These are phyloP conservation scores for Drosophila kanapiae DNA, from an alignment of 1,140 invertebrate species.

Conservation along the genomic window DNA sequence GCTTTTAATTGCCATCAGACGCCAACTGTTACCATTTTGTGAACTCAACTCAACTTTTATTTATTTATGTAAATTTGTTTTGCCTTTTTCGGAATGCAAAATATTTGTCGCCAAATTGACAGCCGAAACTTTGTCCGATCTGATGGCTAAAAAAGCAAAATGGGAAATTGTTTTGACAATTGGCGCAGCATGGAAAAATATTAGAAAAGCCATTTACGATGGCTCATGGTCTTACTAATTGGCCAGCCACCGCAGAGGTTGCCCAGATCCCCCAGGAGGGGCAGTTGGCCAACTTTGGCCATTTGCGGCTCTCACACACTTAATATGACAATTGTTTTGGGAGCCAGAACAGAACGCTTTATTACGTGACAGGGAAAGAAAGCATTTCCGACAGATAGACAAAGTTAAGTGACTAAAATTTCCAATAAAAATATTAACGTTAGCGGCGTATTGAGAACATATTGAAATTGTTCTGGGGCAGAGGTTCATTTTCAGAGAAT, in stretches of 20 bases:
- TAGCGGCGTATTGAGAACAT: conserved; percentile 52
- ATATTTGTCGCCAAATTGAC: conserved; percentile 76
- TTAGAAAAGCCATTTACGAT: conserved; percentile 25
- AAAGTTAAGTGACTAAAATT: not conserved
- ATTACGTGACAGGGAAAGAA: conserved; percentile 24
- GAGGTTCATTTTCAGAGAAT: conserved; percentile 52
- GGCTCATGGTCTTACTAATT: conserved; percentile 51
- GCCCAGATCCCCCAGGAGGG: not conserved
- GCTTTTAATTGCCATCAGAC: conserved; percentile 75
- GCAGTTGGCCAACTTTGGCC: conserved; percentile 41
- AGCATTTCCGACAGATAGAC: not conserved
- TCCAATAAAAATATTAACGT: not conserved
- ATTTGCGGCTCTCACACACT: conserved; percentile 39
- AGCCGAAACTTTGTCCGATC: conserved; percentile 49
- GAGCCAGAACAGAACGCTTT: conserved; percentile 9
- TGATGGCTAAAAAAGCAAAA: conserved; percentile 60
- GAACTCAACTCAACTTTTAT: conserved; percentile 71
- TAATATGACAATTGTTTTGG: conserved; percentile 36
- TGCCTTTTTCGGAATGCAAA: conserved; percentile 41
- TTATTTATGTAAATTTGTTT: conserved; percentile 79
- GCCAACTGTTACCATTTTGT: conserved; percentile 70
- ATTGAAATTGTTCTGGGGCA: conserved; percentile 38
- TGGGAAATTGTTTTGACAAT: conserved; percentile 77
- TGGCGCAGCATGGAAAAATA: conserved; percentile 36
- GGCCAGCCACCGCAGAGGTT: conserved; percentile 23